Evolutionary conservation across 2,888 invertebrate genomes (phyloP), one percentile per base, ranked within the genome.

Genomic region (Phaonia tiefii): DNA sequence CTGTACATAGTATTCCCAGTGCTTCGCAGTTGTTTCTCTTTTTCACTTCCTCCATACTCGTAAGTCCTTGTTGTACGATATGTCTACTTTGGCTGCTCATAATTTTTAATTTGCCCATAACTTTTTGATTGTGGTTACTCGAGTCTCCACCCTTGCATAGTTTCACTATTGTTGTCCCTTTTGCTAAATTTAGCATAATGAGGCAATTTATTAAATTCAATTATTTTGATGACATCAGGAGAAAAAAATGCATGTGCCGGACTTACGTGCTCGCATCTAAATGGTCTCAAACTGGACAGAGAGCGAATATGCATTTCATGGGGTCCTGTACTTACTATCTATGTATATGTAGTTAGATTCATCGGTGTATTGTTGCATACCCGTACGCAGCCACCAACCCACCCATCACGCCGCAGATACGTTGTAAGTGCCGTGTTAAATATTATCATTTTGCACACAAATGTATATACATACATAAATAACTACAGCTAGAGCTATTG

Each of bases 151-250:
- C n/a, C n/a, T n/a, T 75, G 60, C 15, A 56, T 42, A 25, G 39
- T 8, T 58, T 70, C 66, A 25, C 20, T 63, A 46, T 44, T 22
- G 20, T 13, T 63, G 11, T 20, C 54, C 74, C 46, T 77, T 81
- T 78, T 72, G 56, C 74, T 81, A 81, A 81, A 78, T 75, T 81
- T 74, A 75, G 85, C 87, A 88, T 90, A 89, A 89, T 89, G 89
- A 89, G 90, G 89, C 88, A 89, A 90, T 89, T 90, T 90, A 89
- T 89, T 90, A 88, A 89, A 89, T 89, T 90, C 89, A 89, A 89
- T 89, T 89, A 90, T 89, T 88, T 87, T 88, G 90, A 86, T 89
- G 90, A 89, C 89, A 89, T 86, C 86, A 86, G 85, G 86, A 83
- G 20, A 60, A 63, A 42, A 63, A 60, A 58, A 31, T 31, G 31